These are phyloP conservation scores for Branchellion lobata DNA, from an alignment of 2,888 invertebrate species.

Conservation along the genomic window DNA sequence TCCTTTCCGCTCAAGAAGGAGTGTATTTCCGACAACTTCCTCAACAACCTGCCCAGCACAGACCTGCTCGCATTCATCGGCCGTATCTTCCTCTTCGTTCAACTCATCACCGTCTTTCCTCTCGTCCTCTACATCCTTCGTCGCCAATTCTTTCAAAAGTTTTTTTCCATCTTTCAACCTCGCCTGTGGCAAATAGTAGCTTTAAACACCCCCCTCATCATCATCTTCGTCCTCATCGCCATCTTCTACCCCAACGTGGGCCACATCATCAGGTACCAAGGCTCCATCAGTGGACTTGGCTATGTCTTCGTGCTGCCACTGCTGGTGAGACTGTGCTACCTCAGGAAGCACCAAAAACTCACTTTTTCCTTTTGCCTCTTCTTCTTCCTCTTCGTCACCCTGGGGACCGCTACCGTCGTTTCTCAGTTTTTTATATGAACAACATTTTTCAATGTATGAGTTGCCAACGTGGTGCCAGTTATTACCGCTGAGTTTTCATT, in stretches of 20 bases:
- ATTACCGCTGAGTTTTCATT: too few relatives aligned
- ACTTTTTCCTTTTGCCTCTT: constrained; percentile 66
- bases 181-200: constrained; percentile 66
- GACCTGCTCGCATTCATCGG: constrained; percentile 80
- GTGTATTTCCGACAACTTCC: constrained; percentile 70
- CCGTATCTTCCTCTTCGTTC: constrained; percentile 78
- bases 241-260: constrained; percentile 82
- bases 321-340: constrained; percentile 73
- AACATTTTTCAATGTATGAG: too few relatives aligned
- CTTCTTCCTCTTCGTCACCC: constrained; percentile 71
- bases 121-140: constrained; percentile 80
- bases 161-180: constrained; percentile 57
- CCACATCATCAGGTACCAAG: constrained; percentile 82
- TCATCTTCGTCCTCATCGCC: constrained; percentile 76
- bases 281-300: constrained; percentile 81
- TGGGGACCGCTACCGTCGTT: constrained; percentile 75
- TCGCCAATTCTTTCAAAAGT: constrained; percentile 67
- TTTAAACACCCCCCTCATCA: constrained; percentile 71
- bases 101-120: constrained; percentile 84
- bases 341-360: constrained; percentile 69
- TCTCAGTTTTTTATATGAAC: constrained; percentile 83
- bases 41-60: constrained; percentile 81
- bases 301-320: constrained; percentile 84
- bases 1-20: neutral
- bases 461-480: too few relatives aligned